These are phyloP conservation scores for Chymomyza caudatula DNA, from an alignment of 2,888 invertebrate species.

Conservation along the genomic window DNA sequence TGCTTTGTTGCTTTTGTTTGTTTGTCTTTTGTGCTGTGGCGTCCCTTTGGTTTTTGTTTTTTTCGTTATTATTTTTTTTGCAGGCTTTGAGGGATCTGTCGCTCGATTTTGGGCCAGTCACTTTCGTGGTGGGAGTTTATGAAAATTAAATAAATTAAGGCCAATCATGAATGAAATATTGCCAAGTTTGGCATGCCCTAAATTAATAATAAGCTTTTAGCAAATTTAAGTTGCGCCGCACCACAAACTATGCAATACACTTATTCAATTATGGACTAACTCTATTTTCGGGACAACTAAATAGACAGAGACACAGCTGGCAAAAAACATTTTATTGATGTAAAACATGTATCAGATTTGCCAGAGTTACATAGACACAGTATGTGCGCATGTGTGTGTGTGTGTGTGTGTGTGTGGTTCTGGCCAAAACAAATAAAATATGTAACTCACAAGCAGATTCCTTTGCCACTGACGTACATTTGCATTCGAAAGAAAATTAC, in stretches of 20 bases:
- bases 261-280: neutral
- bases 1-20: conserved; percentile 5
- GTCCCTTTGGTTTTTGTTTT: neutral
- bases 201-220: neutral
- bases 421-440: conserved; percentile 52
- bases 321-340: conserved; percentile 56
- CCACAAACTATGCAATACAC: neutral
- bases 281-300: neutral
- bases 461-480: conserved; percentile 27
- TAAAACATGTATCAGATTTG: conserved; percentile 41
- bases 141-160: conserved; percentile 2
- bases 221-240: neutral
- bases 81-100: neutral
- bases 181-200: neutral
- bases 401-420: conserved; percentile 15
- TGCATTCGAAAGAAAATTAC: conserved; percentile 72
- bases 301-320: conserved; percentile 9
- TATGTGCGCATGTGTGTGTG: neutral
- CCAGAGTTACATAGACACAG: neutral
- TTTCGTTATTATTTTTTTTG: neutral
- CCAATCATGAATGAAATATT: neutral
- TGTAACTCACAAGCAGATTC: conserved; percentile 27
- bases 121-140: neutral
- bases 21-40: neutral
- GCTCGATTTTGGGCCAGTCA: conserved; percentile 10